Percentiles rank a stretch among this genome's conserved stretches.
phyloP scores from a whole-genome alignment of 2,797 vertebrate species.

The Pipistrellus kuhlii region DNA sequence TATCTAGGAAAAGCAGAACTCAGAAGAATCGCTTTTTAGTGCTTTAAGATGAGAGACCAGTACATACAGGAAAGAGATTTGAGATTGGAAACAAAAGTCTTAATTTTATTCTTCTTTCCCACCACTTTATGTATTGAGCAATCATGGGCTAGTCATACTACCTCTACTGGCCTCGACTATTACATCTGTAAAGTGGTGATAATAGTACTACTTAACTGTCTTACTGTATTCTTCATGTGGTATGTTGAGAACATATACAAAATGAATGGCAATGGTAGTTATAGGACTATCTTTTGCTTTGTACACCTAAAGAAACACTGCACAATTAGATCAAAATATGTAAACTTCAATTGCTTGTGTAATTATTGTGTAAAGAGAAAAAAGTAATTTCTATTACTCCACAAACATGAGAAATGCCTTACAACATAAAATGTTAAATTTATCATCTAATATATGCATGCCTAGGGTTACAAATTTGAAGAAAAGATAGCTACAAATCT shows the following conservation, averaged over 20 bases:
- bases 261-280: neutral
- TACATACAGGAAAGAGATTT: neutral
- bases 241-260: constrained; percentile 27
- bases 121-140: neutral
- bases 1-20: neutral
- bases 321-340: neutral
- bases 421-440: neutral
- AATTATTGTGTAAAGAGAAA: constrained; percentile 8
- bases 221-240: neutral
- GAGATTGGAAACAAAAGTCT: neutral
- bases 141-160: neutral
- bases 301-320: constrained; percentile 13
- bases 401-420: neutral
- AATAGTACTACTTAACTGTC: neutral
- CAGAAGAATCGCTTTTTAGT: neutral
- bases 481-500: neutral
- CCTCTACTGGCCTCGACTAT: neutral
- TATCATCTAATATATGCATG: neutral
- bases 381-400: neutral
- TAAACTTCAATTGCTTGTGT: neutral
- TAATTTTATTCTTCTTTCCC: neutral
- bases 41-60: neutral
- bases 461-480: neutral
- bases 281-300: neutral
- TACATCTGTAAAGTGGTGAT: neutral